A percentile compares a stretch with the other conserved stretches of the same genome.
Evolutionary conservation across 92 coral and sea anemone species (phyloP).

Genomic region (Porites cylindrica): DNA sequence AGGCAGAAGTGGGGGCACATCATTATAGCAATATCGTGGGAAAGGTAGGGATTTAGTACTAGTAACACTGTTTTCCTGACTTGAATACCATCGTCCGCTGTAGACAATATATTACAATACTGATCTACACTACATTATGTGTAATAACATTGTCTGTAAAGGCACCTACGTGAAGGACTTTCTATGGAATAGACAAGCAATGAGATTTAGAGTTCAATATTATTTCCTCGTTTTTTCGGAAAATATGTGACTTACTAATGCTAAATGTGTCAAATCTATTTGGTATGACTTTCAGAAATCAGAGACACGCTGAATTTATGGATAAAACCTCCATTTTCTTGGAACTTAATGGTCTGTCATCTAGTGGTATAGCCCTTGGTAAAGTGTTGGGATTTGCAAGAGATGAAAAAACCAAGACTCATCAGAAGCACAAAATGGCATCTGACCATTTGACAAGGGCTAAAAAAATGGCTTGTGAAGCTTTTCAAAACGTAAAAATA

Average conservation of each 20-base stretch:
- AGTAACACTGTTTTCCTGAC: background rate
- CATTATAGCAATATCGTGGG: background rate
- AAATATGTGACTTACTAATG: background rate
- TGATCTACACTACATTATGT: background rate
- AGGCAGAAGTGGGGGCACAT: too few relatives aligned
- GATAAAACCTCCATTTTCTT: conserved; percentile 72
- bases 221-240: background rate
- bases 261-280: conserved; percentile 1
- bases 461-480: conserved; percentile 20
- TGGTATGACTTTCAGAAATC: conserved; percentile 54
- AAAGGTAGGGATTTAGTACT: background rate
- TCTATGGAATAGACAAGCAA: background rate
- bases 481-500: conserved; percentile 26
- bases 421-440: conserved; percentile 50
- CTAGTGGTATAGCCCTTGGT: conserved; percentile 62
- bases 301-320: conserved; percentile 63
- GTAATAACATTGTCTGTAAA: background rate
- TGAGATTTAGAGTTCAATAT: background rate
- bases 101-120: background rate
- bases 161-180: background rate
- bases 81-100: background rate
- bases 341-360: conserved; percentile 61
- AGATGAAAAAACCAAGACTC: conserved; percentile 59
- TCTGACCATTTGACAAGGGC: conserved; percentile 38
- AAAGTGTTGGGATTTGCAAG: conserved; percentile 69